Evolutionary conservation across 1,140 invertebrate genomes (phyloP).

Genomic region (Heliothis subflexa): DNA sequence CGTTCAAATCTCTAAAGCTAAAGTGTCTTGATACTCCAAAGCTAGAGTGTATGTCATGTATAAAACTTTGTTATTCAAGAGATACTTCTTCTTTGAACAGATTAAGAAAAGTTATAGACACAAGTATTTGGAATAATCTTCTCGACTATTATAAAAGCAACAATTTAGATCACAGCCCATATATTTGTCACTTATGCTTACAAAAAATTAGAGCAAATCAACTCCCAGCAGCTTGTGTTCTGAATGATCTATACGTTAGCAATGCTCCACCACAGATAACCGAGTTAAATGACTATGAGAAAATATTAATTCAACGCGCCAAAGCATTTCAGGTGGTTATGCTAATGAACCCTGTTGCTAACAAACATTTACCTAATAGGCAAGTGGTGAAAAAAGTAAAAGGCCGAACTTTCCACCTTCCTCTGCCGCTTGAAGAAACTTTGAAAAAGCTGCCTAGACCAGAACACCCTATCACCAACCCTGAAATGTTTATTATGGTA

Average conservation of each 20-base stretch:
- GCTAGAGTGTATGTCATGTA: slow-evolving; percentile 52
- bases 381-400: too few relatives aligned
- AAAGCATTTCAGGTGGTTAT: too few relatives aligned
- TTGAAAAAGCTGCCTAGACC: slow-evolving; percentile 54
- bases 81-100: slow-evolving; percentile 42
- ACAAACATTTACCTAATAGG: too few relatives aligned
- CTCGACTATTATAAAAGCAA: not conserved
- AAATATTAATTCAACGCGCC: too few relatives aligned
- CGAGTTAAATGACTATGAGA: too few relatives aligned
- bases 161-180: not conserved
- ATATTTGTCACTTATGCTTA: not conserved
- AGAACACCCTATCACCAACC: slow-evolving; percentile 51
- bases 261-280: not conserved
- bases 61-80: slow-evolving; percentile 50
- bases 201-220: not conserved
- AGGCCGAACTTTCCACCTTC: slow-evolving; percentile 56
- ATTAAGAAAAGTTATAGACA: slow-evolving; percentile 50
- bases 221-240: not conserved
- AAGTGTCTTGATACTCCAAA: slow-evolving; percentile 50
- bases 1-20: slow-evolving; percentile 47
- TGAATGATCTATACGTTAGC: too few relatives aligned
- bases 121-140: not conserved
- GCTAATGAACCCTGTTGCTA: too few relatives aligned
- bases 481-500: slow-evolving; percentile 55
- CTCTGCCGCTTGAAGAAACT: slow-evolving; percentile 53